These are phyloP conservation scores for Hypsibius dujardini DNA, from an alignment of 1,140 invertebrate genomes.

Conservation along the genomic window DNA sequence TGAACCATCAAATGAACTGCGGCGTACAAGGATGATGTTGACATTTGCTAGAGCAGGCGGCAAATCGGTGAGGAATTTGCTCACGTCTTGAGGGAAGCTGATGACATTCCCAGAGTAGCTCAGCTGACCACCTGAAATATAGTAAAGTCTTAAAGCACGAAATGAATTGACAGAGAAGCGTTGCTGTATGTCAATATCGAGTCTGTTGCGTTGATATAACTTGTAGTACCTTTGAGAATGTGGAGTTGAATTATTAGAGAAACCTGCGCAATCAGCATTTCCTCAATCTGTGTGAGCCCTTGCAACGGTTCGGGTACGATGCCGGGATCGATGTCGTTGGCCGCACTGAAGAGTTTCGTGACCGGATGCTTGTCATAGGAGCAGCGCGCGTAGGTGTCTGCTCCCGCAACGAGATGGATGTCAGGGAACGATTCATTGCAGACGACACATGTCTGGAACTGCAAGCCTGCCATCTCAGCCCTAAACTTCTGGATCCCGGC, in stretches of 20 bases:
- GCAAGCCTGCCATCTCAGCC: too few species aligned
- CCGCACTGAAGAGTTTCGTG: not conserved
- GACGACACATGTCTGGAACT: too few species aligned
- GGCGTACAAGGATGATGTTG: not conserved
- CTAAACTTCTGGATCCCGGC: too few species aligned
- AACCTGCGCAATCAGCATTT: not conserved
- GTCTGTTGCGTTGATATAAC: too few species aligned
- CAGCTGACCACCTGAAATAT: too few species aligned
- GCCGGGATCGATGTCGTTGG: not conserved
- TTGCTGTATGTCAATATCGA: too few species aligned
- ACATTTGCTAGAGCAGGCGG: not conserved
- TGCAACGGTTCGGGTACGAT: not conserved
- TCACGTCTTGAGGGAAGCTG: not conserved
- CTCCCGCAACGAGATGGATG: not conserved
- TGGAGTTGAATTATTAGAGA: not conserved
- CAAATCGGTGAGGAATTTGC: not conserved
- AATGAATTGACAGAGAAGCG: too few species aligned
- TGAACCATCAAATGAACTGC: not conserved
- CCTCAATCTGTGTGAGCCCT: not conserved
- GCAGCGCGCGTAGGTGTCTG: not conserved
- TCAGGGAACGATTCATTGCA: not conserved
- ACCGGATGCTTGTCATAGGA: not conserved
- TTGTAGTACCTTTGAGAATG: not conserved
- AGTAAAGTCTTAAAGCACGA: too few species aligned
- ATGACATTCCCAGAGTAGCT: not conserved